phyloP scores from a whole-genome alignment of 2,888 invertebrate species.

The Ischnura elegans region DNA sequence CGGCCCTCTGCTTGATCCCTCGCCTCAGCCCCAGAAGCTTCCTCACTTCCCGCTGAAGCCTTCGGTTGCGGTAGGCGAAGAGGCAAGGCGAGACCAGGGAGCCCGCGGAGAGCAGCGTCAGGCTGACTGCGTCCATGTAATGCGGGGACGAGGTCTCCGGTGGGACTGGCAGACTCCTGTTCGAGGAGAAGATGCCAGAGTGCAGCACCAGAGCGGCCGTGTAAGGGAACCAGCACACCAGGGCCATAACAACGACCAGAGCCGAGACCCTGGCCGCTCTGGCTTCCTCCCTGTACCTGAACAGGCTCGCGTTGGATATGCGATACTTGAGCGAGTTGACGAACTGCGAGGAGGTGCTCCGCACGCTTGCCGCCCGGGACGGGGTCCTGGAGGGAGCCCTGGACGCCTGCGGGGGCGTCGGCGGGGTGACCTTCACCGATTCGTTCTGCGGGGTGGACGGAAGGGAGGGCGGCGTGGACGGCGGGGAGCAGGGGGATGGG shows the following conservation, averaged over 20 bases:
- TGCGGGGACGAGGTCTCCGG: constrained; percentile 74
- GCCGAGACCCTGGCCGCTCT: constrained; percentile 93
- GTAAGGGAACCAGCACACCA: constrained; percentile 81
- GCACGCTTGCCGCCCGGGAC: constrained; percentile 76
- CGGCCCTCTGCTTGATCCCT: neutral
- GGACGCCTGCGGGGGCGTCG: constrained; percentile 37
- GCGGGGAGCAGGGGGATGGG: constrained; percentile 61
- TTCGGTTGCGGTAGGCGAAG: constrained; percentile 87
- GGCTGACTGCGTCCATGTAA: constrained; percentile 79
- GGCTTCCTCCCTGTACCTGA: constrained; percentile 92
- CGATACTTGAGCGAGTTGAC: constrained; percentile 86
- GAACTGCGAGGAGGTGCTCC: constrained; percentile 83
- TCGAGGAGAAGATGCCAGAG: neutral
- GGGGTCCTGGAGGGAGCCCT: constrained; percentile 11
- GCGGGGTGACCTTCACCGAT: constrained; percentile 42
- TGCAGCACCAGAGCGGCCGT: constrained; percentile 76
- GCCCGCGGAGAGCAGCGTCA: constrained; percentile 82
- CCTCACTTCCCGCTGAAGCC: constrained; percentile 82
- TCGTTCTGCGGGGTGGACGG: constrained; percentile 36
- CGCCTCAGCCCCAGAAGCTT: constrained; percentile 76
- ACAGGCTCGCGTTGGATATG: constrained; percentile 91
- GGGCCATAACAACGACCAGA: constrained; percentile 86
- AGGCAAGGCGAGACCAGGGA: constrained; percentile 86
- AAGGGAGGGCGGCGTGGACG: neutral
- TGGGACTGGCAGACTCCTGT: constrained; percentile 75